A percentile compares a stretch with the other conserved stretches of the same genome.
phyloP scores from a whole-genome alignment of 2,888 invertebrate genomes.

The Hermaeophaga mercurialis region DNA sequence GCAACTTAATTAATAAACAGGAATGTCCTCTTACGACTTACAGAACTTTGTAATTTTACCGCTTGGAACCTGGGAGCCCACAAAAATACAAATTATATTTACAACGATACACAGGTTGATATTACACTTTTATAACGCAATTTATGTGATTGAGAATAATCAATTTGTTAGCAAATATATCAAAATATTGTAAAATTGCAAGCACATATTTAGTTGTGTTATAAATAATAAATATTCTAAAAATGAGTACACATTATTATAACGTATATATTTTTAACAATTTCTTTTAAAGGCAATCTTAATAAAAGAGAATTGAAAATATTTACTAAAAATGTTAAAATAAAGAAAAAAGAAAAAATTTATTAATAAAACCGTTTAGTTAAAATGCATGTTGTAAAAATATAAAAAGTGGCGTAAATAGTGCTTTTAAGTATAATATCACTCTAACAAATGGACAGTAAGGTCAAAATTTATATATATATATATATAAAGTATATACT shows the following conservation, averaged over 20 bases:
- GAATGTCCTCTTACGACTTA: too few relatives aligned
- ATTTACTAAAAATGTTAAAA: too few relatives aligned
- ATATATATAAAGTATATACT: too few relatives aligned
- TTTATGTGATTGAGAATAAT: not conserved
- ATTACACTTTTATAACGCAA: not conserved
- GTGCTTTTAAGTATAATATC: not conserved
- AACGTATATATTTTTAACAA: not conserved
- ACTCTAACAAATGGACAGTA: not conserved
- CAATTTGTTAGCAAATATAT: not conserved
- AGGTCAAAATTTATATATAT: not conserved
- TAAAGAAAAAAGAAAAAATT: too few relatives aligned
- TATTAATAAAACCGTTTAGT: too few relatives aligned
- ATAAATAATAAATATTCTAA: not conserved
- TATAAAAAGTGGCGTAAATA: too few relatives aligned
- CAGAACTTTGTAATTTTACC: too few relatives aligned
- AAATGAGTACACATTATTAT: not conserved
- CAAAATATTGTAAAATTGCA: not conserved
- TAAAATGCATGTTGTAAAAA: not conserved
- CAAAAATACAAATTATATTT: not conserved
- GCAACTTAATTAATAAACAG: too few relatives aligned
- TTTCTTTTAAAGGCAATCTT: not conserved
- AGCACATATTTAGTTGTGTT: not conserved
- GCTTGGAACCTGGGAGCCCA: not conserved
- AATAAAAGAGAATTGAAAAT: too few relatives aligned
- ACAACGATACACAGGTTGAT: not conserved